Conservation (phyloP, 2,113 vertebrate genomes). For the Poeciliopsis turrubarensis region DNA sequence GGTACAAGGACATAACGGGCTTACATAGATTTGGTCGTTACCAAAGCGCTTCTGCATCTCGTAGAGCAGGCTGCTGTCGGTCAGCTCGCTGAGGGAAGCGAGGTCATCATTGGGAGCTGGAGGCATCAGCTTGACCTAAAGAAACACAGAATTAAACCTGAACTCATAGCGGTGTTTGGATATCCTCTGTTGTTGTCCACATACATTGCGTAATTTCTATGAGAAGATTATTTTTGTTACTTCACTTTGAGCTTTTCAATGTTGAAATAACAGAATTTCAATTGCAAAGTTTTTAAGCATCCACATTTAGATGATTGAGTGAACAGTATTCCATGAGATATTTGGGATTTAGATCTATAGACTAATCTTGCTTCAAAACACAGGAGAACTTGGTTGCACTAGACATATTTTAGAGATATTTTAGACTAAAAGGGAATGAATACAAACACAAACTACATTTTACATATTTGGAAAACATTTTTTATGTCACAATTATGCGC, state of each 20-base stretch:
- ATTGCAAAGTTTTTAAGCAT: too few species aligned
- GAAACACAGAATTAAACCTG: constrained; percentile 8
- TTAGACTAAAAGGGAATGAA: not conserved
- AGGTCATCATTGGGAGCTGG: constrained; percentile 95
- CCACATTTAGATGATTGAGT: not conserved
- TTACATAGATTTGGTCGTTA: constrained; percentile 95
- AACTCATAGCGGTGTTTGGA: not conserved
- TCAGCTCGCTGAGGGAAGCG: constrained; percentile 93
- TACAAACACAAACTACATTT: not conserved
- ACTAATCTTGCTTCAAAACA: not conserved
- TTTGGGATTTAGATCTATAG: not conserved
- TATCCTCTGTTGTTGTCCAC: not conserved
- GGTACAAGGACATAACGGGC: constrained; percentile 40
- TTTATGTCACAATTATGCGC: not conserved
- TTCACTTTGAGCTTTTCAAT: not conserved
- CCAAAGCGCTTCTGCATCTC: constrained; percentile 97
- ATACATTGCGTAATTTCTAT: not conserved
- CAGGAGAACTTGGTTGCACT: not conserved
- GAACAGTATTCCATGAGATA: not conserved
- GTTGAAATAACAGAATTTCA: not conserved
- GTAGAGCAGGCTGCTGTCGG: constrained; percentile 94
- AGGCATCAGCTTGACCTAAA: constrained; percentile 91
- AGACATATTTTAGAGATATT: not conserved
- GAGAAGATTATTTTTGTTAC: not conserved
- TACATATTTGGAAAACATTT: not conserved